Evolutionary conservation across 2,888 invertebrate species (phyloP).

Genomic region (Epinotia nisella): DNA sequence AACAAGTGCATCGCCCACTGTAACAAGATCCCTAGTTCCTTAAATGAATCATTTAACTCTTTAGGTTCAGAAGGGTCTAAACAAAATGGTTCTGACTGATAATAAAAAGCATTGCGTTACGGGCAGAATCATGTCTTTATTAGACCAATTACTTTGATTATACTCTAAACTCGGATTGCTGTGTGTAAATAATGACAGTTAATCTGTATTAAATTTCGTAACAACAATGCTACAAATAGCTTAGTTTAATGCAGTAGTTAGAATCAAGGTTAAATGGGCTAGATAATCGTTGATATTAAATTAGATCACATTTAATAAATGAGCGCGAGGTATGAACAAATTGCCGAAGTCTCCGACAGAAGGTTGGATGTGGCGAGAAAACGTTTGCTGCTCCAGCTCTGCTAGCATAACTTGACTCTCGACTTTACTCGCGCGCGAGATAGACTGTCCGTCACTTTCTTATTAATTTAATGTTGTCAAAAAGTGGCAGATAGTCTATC

Average conservation of each 20-base stretch:
- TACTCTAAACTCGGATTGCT: constrained; percentile 54
- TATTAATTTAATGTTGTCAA: too few species aligned
- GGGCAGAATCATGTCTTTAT: constrained; percentile 73
- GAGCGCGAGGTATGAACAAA: not conserved
- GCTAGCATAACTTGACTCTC: too few species aligned
- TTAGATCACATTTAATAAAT: constrained; percentile 11
- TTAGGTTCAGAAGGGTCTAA: constrained; percentile 50
- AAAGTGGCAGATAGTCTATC: too few species aligned
- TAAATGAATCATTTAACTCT: constrained; percentile 23
- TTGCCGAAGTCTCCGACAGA: not conserved
- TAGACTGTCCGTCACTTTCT: too few species aligned
- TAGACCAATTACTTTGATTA: constrained; percentile 69
- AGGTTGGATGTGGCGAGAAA: not conserved
- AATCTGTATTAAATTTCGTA: constrained; percentile 45
- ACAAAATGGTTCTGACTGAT: constrained; percentile 55
- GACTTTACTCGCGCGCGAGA: too few species aligned
- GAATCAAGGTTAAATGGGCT: constrained; percentile 28
- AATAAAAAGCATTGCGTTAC: constrained; percentile 61
- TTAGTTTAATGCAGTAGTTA: constrained; percentile 33
- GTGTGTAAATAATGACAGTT: constrained; percentile 43
- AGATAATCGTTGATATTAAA: constrained; percentile 11
- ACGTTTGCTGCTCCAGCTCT: too few species aligned
- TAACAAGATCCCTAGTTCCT: constrained; percentile 51
- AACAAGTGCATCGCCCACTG: constrained; percentile 57
- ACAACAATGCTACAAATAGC: constrained; percentile 27